Percentiles rank a stretch among this genome's conserved stretches.
These are phyloP conservation scores for Brenthis hecate DNA, from an alignment of 2,888 invertebrate genomes.

Conservation along the genomic window DNA sequence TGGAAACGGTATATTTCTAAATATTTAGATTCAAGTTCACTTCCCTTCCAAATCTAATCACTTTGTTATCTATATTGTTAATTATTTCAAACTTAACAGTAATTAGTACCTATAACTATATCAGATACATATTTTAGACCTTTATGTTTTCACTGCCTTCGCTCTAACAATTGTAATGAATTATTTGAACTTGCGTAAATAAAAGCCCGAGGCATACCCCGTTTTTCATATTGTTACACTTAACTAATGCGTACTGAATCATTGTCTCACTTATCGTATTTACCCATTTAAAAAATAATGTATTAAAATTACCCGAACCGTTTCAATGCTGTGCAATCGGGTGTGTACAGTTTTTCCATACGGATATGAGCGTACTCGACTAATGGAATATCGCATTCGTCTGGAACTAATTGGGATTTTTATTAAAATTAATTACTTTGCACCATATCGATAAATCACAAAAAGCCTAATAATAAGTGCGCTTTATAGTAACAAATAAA, in stretches of 20 bases:
- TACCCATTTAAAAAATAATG: background rate
- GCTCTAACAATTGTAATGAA: too few species aligned
- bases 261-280: background rate
- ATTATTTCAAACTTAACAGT: too few species aligned
- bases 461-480: slow-evolving; percentile 9
- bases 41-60: too few species aligned
- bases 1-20: too few species aligned
- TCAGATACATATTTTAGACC: too few species aligned
- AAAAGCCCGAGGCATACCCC: too few species aligned
- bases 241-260: background rate
- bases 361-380: background rate
- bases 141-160: too few species aligned
- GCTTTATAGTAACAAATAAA: too few species aligned
- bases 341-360: slow-evolving; percentile 8
- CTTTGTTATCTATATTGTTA: too few species aligned
- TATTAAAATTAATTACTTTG: slow-evolving; percentile 25
- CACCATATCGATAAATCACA: slow-evolving; percentile 9
- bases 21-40: too few species aligned
- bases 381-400: slow-evolving; percentile 19
- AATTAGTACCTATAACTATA: too few species aligned
- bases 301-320: slow-evolving; percentile 2
- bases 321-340: slow-evolving; percentile 7
- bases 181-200: too few species aligned
- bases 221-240: background rate
- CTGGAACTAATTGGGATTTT: slow-evolving; percentile 28